Evolutionary conservation across 2,113 vertebrate species (phyloP).

Genomic region (Ammospiza caudacuta): DNA sequence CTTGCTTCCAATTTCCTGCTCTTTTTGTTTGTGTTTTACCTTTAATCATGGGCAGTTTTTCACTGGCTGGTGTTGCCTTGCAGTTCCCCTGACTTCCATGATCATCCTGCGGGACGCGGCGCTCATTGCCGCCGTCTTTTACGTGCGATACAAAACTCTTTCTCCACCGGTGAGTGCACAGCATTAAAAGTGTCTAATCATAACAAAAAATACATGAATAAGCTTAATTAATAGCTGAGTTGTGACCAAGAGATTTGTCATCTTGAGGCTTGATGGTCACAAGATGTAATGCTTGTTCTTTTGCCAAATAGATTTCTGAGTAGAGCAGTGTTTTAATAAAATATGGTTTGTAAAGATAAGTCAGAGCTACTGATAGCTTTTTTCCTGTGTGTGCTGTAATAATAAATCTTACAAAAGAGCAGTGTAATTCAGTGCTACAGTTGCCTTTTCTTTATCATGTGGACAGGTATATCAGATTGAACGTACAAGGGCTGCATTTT

Average conservation of each 20-base stretch:
- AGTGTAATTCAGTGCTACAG: neutral
- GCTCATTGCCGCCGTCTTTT: conserved; percentile 95
- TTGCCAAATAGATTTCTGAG: neutral
- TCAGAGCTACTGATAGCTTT: neutral
- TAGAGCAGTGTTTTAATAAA: neutral
- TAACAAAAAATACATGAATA: neutral
- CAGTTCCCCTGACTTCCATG: conserved; percentile 89
- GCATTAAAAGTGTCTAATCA: rapidly evolving
- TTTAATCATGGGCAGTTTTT: neutral
- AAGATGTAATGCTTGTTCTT: neutral
- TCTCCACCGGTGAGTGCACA: conserved; percentile 90
- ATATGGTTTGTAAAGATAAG: neutral
- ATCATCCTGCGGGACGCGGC: conserved; percentile 90
- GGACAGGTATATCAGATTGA: neutral
- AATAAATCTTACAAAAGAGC: neutral
- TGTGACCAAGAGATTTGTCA: neutral
- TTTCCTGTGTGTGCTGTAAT: neutral
- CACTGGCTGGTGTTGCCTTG: conserved; percentile 39
- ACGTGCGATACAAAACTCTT: conserved; percentile 95
- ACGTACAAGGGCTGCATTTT: neutral
- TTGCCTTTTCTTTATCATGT: neutral
- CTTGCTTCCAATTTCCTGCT: neutral
- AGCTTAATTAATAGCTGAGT: neutral
- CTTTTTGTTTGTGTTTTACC: neutral
- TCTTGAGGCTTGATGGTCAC: neutral